A percentile compares a stretch with the other conserved stretches of the same genome.
These are phyloP conservation scores for Xerus inauris DNA, from an alignment of 2,113 vertebrate species.

Conservation along the genomic window DNA sequence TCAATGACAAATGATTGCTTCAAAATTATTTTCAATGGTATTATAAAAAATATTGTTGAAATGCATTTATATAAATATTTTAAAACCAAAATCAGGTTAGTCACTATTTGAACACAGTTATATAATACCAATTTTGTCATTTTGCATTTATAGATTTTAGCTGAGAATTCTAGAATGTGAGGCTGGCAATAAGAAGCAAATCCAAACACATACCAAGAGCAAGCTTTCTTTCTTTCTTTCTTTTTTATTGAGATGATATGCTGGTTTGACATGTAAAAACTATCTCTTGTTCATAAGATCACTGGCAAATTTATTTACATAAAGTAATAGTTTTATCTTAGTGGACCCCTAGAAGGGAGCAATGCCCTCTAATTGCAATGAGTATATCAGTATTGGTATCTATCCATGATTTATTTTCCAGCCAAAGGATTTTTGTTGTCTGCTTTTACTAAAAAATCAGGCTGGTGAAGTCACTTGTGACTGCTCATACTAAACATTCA, in stretches of 20 bases:
- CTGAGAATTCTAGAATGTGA: neutral
- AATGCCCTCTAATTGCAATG: neutral
- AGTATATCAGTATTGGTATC: neutral
- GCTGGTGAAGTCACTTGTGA: neutral
- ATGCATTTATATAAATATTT: slow-evolving; percentile 31
- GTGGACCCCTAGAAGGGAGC: neutral
- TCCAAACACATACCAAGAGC: neutral
- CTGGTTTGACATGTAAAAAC: slow-evolving; percentile 17
- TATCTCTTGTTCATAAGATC: neutral
- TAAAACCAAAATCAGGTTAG: slow-evolving; percentile 1
- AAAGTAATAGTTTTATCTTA: neutral
- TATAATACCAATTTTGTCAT: neutral
- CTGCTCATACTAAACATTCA: neutral
- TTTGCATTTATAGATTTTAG: slow-evolving; percentile 18
- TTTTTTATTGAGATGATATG: neutral
- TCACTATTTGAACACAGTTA: slow-evolving; percentile 43
- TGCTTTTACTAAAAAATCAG: neutral
- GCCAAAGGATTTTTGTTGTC: neutral
- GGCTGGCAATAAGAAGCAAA: neutral
- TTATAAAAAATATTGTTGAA: slow-evolving; percentile 13
- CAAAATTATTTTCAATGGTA: neutral
- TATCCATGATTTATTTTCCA: slow-evolving; percentile 22
- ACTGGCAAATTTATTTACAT: slow-evolving; percentile 9
- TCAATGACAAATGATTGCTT: slow-evolving; percentile 21
- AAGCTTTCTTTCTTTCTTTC: too few relatives aligned